These are phyloP conservation scores for Hedychridium roseum DNA, from an alignment of 2,888 invertebrate species.

Conservation along the genomic window DNA sequence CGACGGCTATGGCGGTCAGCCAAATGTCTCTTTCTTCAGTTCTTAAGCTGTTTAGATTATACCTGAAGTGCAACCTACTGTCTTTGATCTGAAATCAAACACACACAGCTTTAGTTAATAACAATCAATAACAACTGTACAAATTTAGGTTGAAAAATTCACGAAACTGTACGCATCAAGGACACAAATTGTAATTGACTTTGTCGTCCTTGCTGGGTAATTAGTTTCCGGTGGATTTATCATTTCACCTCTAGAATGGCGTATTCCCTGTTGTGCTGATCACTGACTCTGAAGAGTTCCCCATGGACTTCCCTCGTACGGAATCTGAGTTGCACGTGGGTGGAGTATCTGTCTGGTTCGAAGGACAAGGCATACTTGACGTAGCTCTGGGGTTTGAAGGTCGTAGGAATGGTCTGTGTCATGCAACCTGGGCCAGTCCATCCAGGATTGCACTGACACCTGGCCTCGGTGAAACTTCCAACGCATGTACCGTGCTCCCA, in stretches of 20 bases:
- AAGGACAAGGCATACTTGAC: slow-evolving; percentile 96
- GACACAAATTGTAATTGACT: too few relatives aligned
- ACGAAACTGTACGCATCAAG: too few relatives aligned
- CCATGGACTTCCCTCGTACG: slow-evolving; percentile 93
- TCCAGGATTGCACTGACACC: slow-evolving; percentile 94
- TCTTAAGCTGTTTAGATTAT: slow-evolving; percentile 89
- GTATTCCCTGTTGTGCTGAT: slow-evolving; percentile 93
- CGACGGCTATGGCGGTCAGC: slow-evolving; percentile 88
- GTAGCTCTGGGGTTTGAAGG: slow-evolving; percentile 92
- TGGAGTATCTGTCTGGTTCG: slow-evolving; percentile 90
- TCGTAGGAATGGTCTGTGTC: slow-evolving; percentile 86
- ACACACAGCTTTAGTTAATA: too few relatives aligned
- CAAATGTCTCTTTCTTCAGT: slow-evolving; percentile 92
- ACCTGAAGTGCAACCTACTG: slow-evolving; percentile 87
- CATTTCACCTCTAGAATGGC: slow-evolving; percentile 84
- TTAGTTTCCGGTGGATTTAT: too few relatives aligned
- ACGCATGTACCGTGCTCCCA: slow-evolving; percentile 96
- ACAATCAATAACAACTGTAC: too few relatives aligned
- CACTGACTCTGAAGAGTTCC: slow-evolving; percentile 91
- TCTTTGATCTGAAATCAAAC: slow-evolving; percentile 77
- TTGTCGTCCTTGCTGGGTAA: too few relatives aligned
- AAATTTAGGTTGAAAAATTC: too few relatives aligned
- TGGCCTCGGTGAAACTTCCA: slow-evolving; percentile 86
- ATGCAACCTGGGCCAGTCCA: slow-evolving; percentile 92
- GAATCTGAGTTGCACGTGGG: slow-evolving; percentile 92